Percentiles rank a stretch among this genome's conserved stretches.
These are phyloP conservation scores for Ladona fulva DNA, from an alignment of 1,140 invertebrate species.

Conservation along the genomic window DNA sequence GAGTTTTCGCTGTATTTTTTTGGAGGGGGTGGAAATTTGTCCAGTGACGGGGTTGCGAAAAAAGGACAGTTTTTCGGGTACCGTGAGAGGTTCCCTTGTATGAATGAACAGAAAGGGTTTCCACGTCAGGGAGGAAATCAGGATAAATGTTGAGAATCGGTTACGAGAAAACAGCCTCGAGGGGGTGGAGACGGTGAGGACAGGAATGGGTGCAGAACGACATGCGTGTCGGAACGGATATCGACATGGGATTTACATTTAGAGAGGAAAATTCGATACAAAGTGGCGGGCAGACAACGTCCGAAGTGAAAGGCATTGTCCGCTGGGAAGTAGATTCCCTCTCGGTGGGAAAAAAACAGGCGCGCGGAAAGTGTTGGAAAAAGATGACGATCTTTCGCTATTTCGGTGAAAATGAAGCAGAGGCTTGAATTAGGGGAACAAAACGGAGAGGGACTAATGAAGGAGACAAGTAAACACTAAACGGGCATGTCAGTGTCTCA, in stretches of 20 bases:
- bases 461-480: no score
- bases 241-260: not conserved
- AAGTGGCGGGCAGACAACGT: not conserved
- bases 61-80: not conserved
- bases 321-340: not conserved
- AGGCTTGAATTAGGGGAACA: no score
- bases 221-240: not conserved
- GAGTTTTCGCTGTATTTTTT: no score
- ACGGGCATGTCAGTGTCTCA: no score
- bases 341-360: not conserved
- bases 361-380: not conserved
- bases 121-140: not conserved
- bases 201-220: not conserved
- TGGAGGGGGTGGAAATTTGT: not conserved
- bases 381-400: not conserved
- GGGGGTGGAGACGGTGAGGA: not conserved
- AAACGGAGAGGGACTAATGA: no score
- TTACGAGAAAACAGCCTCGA: not conserved
- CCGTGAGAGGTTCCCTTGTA: not conserved
- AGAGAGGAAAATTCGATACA: constrained; percentile 1
- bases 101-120: not conserved
- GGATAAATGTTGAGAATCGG: constrained; percentile 5
- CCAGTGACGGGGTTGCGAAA: not conserved
- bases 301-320: not conserved
- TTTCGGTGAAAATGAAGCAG: not conserved